Conservation (phyloP, 2,113 vertebrate genomes). For the Lynx canadensis region DNA sequence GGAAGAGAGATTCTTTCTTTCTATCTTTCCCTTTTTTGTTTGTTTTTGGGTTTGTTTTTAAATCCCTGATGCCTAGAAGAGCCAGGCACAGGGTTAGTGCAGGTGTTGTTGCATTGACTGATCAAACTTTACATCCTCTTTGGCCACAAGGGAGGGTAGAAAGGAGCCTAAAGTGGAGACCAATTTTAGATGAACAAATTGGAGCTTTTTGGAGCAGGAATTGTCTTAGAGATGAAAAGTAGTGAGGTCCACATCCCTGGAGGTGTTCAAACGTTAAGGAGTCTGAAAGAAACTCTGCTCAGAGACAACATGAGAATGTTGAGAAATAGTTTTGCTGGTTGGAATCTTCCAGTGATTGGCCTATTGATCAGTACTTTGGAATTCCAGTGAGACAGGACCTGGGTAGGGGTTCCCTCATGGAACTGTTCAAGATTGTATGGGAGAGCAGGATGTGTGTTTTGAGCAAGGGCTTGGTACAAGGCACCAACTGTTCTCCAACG, state of each 20-base stretch:
- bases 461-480: background rate
- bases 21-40: background rate
- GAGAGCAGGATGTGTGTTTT: background rate
- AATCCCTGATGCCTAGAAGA: background rate
- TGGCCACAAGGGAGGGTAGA: background rate
- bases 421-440: background rate
- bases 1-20: background rate
- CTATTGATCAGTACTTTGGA: background rate
- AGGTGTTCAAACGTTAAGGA: background rate
- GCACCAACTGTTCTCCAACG: background rate
- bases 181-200: constrained; percentile 11
- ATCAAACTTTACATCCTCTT: background rate
- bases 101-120: background rate
- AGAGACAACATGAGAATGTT: background rate
- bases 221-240: background rate
- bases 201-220: background rate
- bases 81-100: background rate
- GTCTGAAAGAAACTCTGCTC: background rate
- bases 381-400: background rate
- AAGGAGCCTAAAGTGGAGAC: background rate
- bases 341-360: background rate
- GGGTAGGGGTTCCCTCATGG: background rate
- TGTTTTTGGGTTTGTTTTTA: background rate
- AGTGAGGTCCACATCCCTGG: background rate
- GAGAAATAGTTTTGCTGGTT: background rate